A percentile compares a stretch with the other conserved stretches of the same genome.
phyloP scores from a whole-genome alignment of 2,888 invertebrate species.

The Theodoxus fluviatilis region DNA sequence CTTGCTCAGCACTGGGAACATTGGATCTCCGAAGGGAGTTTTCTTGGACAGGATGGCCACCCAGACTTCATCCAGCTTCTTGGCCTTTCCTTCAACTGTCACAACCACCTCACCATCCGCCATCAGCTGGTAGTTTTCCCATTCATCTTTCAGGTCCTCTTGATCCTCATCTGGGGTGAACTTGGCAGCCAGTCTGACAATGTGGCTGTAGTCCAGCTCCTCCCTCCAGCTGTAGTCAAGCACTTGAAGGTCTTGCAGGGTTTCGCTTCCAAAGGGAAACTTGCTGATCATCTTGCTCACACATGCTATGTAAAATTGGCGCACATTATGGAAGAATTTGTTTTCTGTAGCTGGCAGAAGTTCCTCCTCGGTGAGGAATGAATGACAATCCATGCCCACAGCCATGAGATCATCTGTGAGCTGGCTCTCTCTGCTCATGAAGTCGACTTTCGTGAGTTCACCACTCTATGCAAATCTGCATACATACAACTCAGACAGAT shows the following conservation, averaged over 20 bases:
- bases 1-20: background rate
- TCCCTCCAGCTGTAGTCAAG: too few relatives aligned
- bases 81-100: too few relatives aligned
- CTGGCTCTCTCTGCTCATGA: too few relatives aligned
- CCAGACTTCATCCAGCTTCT: too few relatives aligned
- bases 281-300: slow-evolving; percentile 1
- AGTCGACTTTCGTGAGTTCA: background rate
- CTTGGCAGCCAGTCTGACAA: background rate
- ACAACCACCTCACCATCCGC: background rate
- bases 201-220: too few relatives aligned
- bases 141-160: background rate
- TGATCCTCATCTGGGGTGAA: background rate
- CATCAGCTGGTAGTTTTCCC: background rate
- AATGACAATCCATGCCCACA: too few relatives aligned
- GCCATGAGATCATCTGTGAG: background rate
- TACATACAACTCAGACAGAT: too few relatives aligned
- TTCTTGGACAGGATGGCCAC: too few relatives aligned
- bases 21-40: too few relatives aligned
- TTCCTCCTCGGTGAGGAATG: too few relatives aligned
- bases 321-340: too few relatives aligned
- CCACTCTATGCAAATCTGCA: background rate
- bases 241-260: background rate
- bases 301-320: background rate
- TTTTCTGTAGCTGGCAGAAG: too few relatives aligned
- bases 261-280: background rate